Base-by-base conservation (phyloP, 2,888 invertebrate species). In the Eulithis testata region DNA sequence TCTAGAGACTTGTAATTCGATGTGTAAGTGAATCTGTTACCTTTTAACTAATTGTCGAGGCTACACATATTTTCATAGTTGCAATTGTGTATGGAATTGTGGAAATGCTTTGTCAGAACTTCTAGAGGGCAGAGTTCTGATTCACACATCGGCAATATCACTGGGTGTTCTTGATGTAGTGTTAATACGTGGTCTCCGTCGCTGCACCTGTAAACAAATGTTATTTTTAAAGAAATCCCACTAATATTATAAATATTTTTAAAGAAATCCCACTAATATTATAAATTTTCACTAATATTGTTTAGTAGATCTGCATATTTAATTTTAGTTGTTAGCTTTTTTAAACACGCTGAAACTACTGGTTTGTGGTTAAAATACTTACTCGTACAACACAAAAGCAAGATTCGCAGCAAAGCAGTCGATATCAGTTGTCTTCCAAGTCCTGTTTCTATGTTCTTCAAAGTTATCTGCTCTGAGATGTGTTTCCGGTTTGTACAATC, bases 401-500 rank as follows among this genome's bases (percentile, higher is more conserved):
- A 97, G 83, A 82, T 97, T 97, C 5, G 96, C 93, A n/a, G 95
- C 97, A 86, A 97, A 97, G 45, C 95, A 91, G 85, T 97, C 97
- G 61, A 97, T 97, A 54, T 94, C 76, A 11, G 94, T 93, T 0
- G 93, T 91, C 66, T 90, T 94, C 95, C 96, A 96, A 49, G 83
- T 79, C 71, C 95, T 93, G 45, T 88, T 81, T 57, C 81, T 81
- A 45, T 82, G 78, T 11, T 60, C 51, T 7, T 63, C 53, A 37
- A 93, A 90, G 81, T 85, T 87, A 66, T 94, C 87, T 47, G 95
- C 94, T n/a, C 87, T 94, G 53, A 97, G 88, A 37, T 93, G 94
- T 3, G 86, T 69, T 0, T 92, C 79, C 55, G 97, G 97, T 80
- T 94, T 95, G 76, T 96, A 97, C 8, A 98, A 89, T 11, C 96